Base-by-base conservation (phyloP, 1,140 invertebrate species). In the Musca vetustissima region DNA sequence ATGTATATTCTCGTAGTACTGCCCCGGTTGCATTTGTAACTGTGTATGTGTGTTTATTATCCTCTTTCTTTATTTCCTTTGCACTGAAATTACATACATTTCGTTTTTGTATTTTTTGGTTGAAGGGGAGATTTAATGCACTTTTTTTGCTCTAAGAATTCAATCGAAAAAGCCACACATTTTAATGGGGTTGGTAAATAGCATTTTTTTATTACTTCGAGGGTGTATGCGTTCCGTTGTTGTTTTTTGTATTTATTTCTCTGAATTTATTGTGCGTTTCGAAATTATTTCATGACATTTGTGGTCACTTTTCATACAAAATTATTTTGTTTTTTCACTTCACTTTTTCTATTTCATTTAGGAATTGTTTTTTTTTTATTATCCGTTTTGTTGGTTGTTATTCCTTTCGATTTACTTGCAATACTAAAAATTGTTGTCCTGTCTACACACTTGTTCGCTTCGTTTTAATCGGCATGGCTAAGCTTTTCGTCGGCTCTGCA, bases 381-480 rank as follows among this genome's bases (percentile, higher is more conserved):
- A 47, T 24, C 61, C 21, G 71, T 64, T 67, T 67, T 73, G 72
- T 70, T 43, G 70, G 77, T 71, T 72, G 76, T 68, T 73, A 66
- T 74, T 76, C 70, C 66, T 72, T 72, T 76, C 71, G 73, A 78
- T 75, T 78, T 72, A 76, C 76, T 73, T 70, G 71, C 72, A 74
- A 72, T 73, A 80, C 78, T 80, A 73, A 77, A 77, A 67, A 74
- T 79, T 61, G 57, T 61, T 43, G 36, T 61, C 75, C 73, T 80
- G 71, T 80, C 76, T 80, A 79, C 78, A 80, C 78, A 80, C 78
- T 80, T 80, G 76, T 79, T 79, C 75, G 78, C 78, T 79, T 61
- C 57, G 57, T 61, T 61, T 76, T 76, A 52, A 57, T 48, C 32
- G 21, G 22, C 50, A 28, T 36, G 32, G 14, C 24, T 48, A 48